Base-by-base conservation (phyloP, 2,888 invertebrate species). In the Podotricha telesiphe region DNA sequence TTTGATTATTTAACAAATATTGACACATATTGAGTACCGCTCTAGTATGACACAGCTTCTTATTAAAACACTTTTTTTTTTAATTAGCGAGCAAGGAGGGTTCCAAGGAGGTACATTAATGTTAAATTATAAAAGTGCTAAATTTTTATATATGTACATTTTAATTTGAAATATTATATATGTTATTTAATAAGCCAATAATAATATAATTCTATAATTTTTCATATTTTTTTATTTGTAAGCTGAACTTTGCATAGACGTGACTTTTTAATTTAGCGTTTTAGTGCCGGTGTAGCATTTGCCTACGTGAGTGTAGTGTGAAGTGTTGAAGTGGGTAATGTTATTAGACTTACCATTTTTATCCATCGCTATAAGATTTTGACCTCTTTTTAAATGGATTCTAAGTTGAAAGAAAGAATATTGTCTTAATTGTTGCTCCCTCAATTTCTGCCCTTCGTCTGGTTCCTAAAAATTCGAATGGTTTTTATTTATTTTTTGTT, bases 341-440 rank as follows among this genome's bases (percentile, higher is more conserved):
- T 59, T 64, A 42, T 48, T 40, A 64, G 70, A 86, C 94, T 94
- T 93, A 98, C 99, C 99, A 89, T 97, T 98, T 91, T 98, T 97
- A 88, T 99, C 99, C 95, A 98, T 97, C 71, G 98, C 97, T 69
- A 98, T 96, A 82, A 99, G 94, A 86, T 98, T 97, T 82, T 95
- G 95, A 74, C 99, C 99, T 82, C 96, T 95, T 82, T 96, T 96
- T 74, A 99, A 94, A 91, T 98, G 97, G 78, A 99, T 94, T 77
- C 98, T 96, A 75, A 99, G 94, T 87, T 98, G 97, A 93, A 97
- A 98, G 94, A 98, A 99, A 65, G 98, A 96, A 93, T 97, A 96
- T 84, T 98, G 96, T 74, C 97, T 94, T 71, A 97, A 90, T 64
- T 95, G 95, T 73, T 96, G 94, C 86, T 97, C 97, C 76, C 96